phyloP scores from a whole-genome alignment of 2,888 invertebrate species.

The Drosophila picticornis region DNA sequence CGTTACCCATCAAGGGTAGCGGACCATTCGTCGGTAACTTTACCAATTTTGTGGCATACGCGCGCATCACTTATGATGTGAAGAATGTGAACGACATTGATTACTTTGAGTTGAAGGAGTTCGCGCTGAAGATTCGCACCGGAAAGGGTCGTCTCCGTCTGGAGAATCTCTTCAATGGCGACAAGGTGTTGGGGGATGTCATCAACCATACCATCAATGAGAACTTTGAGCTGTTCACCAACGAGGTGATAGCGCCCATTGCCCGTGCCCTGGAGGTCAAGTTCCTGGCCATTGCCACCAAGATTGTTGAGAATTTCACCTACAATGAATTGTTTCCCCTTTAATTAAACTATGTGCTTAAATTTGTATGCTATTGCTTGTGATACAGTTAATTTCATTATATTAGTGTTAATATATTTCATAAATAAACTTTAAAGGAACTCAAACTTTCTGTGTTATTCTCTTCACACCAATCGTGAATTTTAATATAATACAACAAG shows the following conservation, averaged over 20 bases:
- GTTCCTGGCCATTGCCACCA: slow-evolving; percentile 87
- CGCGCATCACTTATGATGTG: slow-evolving; percentile 88
- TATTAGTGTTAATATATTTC: slow-evolving; percentile 59
- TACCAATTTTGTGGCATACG: slow-evolving; percentile 88
- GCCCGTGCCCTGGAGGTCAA: slow-evolving; percentile 88
- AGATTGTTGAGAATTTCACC: slow-evolving; percentile 88
- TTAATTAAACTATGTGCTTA: slow-evolving; percentile 56
- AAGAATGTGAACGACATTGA: slow-evolving; percentile 86
- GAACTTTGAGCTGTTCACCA: slow-evolving; percentile 90
- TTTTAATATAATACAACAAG: background rate
- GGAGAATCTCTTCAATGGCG: slow-evolving; percentile 91
- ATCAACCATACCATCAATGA: slow-evolving; percentile 88
- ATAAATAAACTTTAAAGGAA: slow-evolving; percentile 53
- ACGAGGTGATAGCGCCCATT: slow-evolving; percentile 90
- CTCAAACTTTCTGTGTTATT: background rate
- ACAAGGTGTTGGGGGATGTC: slow-evolving; percentile 89
- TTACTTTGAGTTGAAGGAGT: slow-evolving; percentile 88
- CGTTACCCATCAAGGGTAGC: slow-evolving; percentile 90
- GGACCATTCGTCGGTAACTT: slow-evolving; percentile 90
- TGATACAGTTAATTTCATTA: slow-evolving; percentile 67
- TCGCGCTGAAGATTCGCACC: slow-evolving; percentile 89
- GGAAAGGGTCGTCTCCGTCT: slow-evolving; percentile 89
- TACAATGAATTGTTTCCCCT: slow-evolving; percentile 86
- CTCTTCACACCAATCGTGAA: background rate
- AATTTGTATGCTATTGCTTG: slow-evolving; percentile 51